A percentile compares a stretch with the other conserved stretches of the same genome.
These are phyloP conservation scores for Zoanthus gigantus DNA, from an alignment of 92 coral and sea anemone genomes.

Conservation along the genomic window DNA sequence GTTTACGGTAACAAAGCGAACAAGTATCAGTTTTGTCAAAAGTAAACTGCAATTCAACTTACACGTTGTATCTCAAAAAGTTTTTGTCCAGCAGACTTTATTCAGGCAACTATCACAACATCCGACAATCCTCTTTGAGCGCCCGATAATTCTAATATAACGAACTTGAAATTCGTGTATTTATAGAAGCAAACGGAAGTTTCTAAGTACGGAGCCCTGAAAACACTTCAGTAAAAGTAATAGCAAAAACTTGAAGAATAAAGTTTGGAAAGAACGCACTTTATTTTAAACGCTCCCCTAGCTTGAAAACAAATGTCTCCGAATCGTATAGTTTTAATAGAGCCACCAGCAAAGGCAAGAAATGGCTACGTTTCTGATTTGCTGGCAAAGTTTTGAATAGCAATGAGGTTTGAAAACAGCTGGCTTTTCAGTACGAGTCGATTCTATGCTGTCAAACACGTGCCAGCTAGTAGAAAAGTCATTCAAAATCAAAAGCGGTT, in stretches of 20 bases:
- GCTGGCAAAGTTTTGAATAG: conserved; percentile 35
- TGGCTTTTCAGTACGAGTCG: conserved; percentile 23
- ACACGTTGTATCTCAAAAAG: not conserved
- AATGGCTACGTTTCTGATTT: conserved; percentile 15
- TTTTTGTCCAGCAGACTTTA: not conserved
- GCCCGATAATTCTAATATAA: conserved; percentile 46
- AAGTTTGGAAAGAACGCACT: not conserved
- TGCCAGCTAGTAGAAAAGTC: conserved; percentile 17
- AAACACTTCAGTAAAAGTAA: not conserved
- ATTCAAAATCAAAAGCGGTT: not conserved
- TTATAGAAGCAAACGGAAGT: conserved; percentile 38
- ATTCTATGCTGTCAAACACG: conserved; percentile 36
- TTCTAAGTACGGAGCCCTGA: not conserved
- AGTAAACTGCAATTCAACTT: not conserved
- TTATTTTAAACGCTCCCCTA: not conserved
- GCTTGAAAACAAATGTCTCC: conserved; percentile 8
- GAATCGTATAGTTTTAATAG: conserved; percentile 15
- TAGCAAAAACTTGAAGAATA: not conserved
- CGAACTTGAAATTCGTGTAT: conserved; percentile 40
- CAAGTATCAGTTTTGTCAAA: not conserved
- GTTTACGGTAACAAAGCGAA: not conserved
- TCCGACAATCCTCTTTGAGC: conserved; percentile 44
- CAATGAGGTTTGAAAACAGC: conserved; percentile 37
- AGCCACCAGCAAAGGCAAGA: conserved; percentile 46
- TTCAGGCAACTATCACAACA: conserved; percentile 41